phyloP scores from a whole-genome alignment of 2,888 invertebrate genomes.

The Eupeodes latifasciatus region DNA sequence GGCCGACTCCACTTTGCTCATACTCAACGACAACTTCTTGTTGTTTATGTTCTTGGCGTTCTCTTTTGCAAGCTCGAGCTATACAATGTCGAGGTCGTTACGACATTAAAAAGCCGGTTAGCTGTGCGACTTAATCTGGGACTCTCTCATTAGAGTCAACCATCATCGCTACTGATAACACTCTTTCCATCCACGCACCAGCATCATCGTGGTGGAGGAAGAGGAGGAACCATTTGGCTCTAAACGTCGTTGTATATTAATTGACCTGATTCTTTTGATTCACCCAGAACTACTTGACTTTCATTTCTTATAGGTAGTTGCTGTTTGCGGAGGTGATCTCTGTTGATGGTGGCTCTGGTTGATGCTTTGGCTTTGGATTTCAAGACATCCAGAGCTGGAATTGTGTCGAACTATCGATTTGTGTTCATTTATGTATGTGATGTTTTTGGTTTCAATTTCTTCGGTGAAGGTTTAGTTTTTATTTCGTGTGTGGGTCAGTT shows the following conservation, averaged over 20 bases:
- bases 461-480: constrained; percentile 11
- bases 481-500: constrained; percentile 16
- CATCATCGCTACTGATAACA: constrained; percentile 37
- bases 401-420: constrained; percentile 22
- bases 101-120: constrained; percentile 58
- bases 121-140: constrained; percentile 17
- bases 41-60: constrained; percentile 28
- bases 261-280: constrained; percentile 59
- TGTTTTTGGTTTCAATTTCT: constrained; percentile 43
- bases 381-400: neutral
- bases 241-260: constrained; percentile 34
- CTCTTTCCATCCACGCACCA: neutral
- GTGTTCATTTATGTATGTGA: neutral
- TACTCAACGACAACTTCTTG: neutral
- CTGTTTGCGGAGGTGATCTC: constrained; percentile 21
- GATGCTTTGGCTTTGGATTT: neutral
- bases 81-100: constrained; percentile 62
- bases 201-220: neutral
- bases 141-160: constrained; percentile 32
- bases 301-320: constrained; percentile 38
- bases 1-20: constrained; percentile 2
- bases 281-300: constrained; percentile 53
- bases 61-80: constrained; percentile 5
- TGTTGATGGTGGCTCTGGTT: constrained; percentile 5
- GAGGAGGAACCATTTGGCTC: constrained; percentile 16